Percentiles rank a stretch among this genome's conserved stretches.
These are phyloP conservation scores for Eupithecia vulgata DNA, from an alignment of 2,888 invertebrate species.

Conservation along the genomic window DNA sequence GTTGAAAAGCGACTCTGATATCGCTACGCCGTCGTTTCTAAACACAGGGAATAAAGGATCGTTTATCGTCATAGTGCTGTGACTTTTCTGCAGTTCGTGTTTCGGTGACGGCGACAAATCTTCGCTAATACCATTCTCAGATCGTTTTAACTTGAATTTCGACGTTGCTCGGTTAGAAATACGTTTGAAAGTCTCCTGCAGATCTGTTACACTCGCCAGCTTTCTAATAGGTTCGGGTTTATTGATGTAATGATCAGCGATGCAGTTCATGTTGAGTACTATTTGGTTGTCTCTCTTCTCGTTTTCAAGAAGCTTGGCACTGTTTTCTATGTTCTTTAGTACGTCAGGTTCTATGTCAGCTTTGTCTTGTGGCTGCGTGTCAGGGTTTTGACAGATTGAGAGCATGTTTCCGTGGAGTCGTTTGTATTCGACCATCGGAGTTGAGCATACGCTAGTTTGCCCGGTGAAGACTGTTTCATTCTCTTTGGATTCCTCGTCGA, in stretches of 20 bases:
- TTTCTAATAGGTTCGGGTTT: conserved; percentile 77
- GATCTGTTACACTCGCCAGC: conserved; percentile 85
- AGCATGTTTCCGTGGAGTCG: conserved; percentile 88
- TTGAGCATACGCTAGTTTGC: conserved; percentile 90
- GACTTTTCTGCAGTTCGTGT: conserved; percentile 61
- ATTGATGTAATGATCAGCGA: conserved; percentile 78
- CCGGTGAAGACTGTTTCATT: conserved; percentile 84
- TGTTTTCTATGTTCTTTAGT: conserved; percentile 69
- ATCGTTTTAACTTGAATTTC: conserved; percentile 77
- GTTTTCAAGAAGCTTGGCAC: conserved; percentile 63
- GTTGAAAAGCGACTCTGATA: conserved; percentile 88
- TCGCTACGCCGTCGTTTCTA: conserved; percentile 88
- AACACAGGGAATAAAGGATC: conserved; percentile 92
- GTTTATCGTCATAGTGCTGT: conserved; percentile 87
- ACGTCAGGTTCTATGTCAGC: conserved; percentile 68
- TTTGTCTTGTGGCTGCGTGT: conserved; percentile 82
- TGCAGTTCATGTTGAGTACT: conserved; percentile 71
- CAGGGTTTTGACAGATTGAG: conserved; percentile 88
- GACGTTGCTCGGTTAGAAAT: conserved; percentile 84
- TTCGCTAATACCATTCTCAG: conserved; percentile 59
- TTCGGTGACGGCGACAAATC: conserved; percentile 66
- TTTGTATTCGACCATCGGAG: conserved; percentile 91
- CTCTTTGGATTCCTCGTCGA: conserved; percentile 84
- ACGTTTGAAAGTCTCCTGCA: conserved; percentile 85
- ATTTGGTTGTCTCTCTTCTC: conserved; percentile 72